Evolutionary conservation across 2,797 vertebrate species (phyloP).

Genomic region (Sebastes ruberrimus): DNA sequence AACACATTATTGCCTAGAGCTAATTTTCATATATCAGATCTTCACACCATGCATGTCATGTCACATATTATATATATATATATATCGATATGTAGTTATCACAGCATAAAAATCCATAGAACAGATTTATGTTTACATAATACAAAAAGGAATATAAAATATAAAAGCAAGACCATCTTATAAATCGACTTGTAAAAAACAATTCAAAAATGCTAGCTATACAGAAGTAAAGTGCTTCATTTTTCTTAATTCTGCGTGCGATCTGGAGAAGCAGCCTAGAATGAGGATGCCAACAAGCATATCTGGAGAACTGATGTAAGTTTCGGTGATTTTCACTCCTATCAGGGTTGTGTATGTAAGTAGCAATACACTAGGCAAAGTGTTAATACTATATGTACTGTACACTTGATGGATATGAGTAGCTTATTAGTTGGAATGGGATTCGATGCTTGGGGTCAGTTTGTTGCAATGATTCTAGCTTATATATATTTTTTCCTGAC

Average conservation of each 20-base stretch:
- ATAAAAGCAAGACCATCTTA: slow-evolving; percentile 79
- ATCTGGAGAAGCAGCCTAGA: slow-evolving; percentile 67
- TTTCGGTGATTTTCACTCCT: slow-evolving; percentile 21
- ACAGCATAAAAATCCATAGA: slow-evolving; percentile 70
- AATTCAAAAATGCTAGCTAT: slow-evolving; percentile 71
- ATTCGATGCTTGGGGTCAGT: slow-evolving; percentile 31
- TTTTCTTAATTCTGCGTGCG: slow-evolving; percentile 66
- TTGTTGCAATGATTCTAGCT: slow-evolving; percentile 50
- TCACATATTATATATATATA: slow-evolving; percentile 49
- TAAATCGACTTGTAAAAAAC: slow-evolving; percentile 74
- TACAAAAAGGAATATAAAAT: slow-evolving; percentile 81
- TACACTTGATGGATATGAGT: slow-evolving; percentile 56
- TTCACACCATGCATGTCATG: slow-evolving; percentile 81
- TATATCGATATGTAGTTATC: slow-evolving; percentile 57
- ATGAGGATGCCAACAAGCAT: slow-evolving; percentile 63
- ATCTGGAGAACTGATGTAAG: slow-evolving; percentile 54
- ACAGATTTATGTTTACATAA: slow-evolving; percentile 74
- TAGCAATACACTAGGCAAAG: slow-evolving; percentile 56
- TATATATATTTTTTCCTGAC: slow-evolving; percentile 51
- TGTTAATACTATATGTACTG: slow-evolving; percentile 56
- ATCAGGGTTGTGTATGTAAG: slow-evolving; percentile 35
- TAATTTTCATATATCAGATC: slow-evolving; percentile 59
- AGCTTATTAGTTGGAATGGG: slow-evolving; percentile 63
- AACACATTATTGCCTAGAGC: slow-evolving; percentile 67
- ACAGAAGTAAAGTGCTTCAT: slow-evolving; percentile 84